Percentiles rank a stretch among this genome's conserved stretches.
Evolutionary conservation across 2,888 invertebrate genomes (phyloP).

Genomic region (Eupithecia insigniata): DNA sequence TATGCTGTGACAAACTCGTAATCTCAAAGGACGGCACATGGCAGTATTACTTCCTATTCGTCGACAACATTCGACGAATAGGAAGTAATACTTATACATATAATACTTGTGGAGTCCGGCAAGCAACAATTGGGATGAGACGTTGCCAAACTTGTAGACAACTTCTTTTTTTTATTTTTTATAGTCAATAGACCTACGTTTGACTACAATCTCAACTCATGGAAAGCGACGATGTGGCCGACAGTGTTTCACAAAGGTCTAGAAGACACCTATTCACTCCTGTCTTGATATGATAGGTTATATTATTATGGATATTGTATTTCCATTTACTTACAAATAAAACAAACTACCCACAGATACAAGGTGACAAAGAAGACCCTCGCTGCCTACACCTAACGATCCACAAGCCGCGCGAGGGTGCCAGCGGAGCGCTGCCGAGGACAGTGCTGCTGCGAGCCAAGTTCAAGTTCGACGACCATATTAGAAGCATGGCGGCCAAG

Average conservation of each 20-base stretch:
- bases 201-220: no score
- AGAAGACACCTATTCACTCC: no score
- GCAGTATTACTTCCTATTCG: conserved; percentile 83
- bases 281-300: no score
- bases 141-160: no score
- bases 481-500: conserved; percentile 99
- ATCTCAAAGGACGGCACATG: conserved; percentile 94
- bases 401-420: conserved; percentile 88
- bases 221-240: no score
- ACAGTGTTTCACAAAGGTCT: no score
- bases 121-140: no score
- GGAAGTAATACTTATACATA: no score
- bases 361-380: conserved; percentile 98
- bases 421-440: conserved; percentile 86
- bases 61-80: conserved; percentile 95
- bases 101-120: conserved; percentile 92
- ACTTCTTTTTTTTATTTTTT: no score
- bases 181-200: no score
- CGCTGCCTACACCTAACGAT: conserved; percentile 97
- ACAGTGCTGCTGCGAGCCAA: conserved; percentile 94
- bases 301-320: no score
- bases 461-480: conserved; percentile 99
- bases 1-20: conserved; percentile 97
- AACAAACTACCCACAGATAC: conserved; percentile 78
- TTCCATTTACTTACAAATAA: no score